Conservation (phyloP, 2,888 invertebrate genomes). For the Polydrusus cervinus region DNA sequence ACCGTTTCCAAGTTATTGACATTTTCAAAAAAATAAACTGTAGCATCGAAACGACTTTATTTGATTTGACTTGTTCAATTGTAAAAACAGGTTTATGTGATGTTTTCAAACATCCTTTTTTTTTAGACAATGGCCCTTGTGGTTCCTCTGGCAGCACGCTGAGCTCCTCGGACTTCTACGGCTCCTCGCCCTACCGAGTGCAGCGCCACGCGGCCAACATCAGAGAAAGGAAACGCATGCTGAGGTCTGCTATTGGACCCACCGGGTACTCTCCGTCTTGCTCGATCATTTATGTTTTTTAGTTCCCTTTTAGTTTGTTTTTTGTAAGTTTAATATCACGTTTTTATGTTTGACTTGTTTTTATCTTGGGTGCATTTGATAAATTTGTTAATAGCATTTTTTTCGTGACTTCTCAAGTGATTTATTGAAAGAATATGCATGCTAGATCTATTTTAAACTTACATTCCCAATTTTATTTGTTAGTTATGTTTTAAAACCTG, state of each 20-base stretch:
- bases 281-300: slow-evolving; percentile 60
- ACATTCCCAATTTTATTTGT: too few relatives aligned
- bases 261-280: slow-evolving; percentile 79
- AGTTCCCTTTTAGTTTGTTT: slow-evolving; percentile 56
- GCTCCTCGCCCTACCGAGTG: slow-evolving; percentile 87
- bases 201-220: slow-evolving; percentile 96
- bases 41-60: too few relatives aligned
- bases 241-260: slow-evolving; percentile 90
- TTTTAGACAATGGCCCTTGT: slow-evolving; percentile 64
- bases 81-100: too few relatives aligned
- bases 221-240: slow-evolving; percentile 97
- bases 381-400: too few relatives aligned
- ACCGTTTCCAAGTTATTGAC: too few relatives aligned
- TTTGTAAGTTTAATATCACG: slow-evolving; percentile 48
- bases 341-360: slow-evolving; percentile 45
- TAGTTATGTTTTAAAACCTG: too few relatives aligned
- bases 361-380: slow-evolving; percentile 34
- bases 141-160: slow-evolving; percentile 57
- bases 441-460: neutral
- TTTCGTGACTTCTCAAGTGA: too few relatives aligned
- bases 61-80: too few relatives aligned
- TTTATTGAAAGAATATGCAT: too few relatives aligned
- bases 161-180: slow-evolving; percentile 76
- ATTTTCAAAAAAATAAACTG: too few relatives aligned
- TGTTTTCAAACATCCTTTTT: too few relatives aligned